Base-by-base conservation (phyloP, 2,113 vertebrate genomes). In the Tapirus terrestris region DNA sequence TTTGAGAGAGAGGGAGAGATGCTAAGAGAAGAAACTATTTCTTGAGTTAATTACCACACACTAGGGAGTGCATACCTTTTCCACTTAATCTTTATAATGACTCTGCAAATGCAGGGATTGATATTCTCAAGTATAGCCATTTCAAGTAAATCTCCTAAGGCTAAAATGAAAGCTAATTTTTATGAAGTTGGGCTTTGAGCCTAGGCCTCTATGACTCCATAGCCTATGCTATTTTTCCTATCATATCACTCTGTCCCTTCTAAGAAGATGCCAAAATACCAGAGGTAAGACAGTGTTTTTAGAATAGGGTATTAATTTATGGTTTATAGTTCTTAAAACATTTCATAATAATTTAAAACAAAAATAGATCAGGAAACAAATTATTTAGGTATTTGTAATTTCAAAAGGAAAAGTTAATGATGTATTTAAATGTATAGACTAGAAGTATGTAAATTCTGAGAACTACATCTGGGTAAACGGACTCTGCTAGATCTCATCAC, bases 111-210 rank as follows among this genome's bases (percentile, higher is more conserved):
- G 65, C 2, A 92, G 68, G 80, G 67, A 67, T 48, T 68, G 36
- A n/a, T 53, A 61, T 36, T 86, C 29, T 97, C 45, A 80, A 82
- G 36, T 63, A 94, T 33, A 93, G 73, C 56, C 84, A 96, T 88
- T 95, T 94, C 84, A 95, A 94, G 70, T n/a, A 39, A 94, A 23
- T 70, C 87, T 87, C 75, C 73, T 81, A 87, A 92, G 45, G 63
- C 89, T 77, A 97, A 96, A 96, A 94, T 86, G 90, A 90, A 96
- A 94, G 63, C 51, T 89, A 93, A 56, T 90, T 96, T 94, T 86
- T 56, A 90, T 60, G 83, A 95, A 36, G 16, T 16, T n/a, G 75
- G 83, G 61, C 73, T 84, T 56, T 73, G 51, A 94, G 83, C 87
- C 43, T 63, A 92, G 56, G 88, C 92, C 81, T 93, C 73, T 53